Percentiles rank a stretch among this genome's conserved stretches.
These are phyloP conservation scores for Stratiomys singularior DNA, from an alignment of 2,888 invertebrate species.

Conservation along the genomic window DNA sequence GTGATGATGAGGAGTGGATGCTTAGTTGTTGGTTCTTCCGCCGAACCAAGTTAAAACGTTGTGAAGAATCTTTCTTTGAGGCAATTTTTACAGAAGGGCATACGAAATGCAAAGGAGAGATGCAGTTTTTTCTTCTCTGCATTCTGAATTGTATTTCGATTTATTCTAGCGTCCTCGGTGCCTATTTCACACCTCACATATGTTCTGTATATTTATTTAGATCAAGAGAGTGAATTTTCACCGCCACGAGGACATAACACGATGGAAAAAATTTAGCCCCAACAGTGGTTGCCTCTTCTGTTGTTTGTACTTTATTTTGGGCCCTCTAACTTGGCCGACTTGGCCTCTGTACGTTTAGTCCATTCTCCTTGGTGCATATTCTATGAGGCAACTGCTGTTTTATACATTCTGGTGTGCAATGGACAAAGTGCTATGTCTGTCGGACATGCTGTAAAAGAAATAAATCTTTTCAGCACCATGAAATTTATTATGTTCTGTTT, in stretches of 20 bases:
- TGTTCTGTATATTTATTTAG: no score
- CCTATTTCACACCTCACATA: no score
- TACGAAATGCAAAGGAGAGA: conserved; percentile 11
- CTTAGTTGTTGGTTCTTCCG: neutral
- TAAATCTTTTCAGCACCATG: conserved; percentile 46
- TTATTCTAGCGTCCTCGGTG: no score
- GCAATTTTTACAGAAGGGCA: neutral
- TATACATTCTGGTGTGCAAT: conserved; percentile 24
- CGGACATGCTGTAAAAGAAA: conserved; percentile 45
- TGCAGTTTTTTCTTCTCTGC: neutral
- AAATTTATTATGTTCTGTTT: conserved; percentile 43
- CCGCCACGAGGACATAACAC: neutral
- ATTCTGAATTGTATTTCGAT: neutral
- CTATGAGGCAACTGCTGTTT: conserved; percentile 16
- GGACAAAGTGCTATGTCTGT: conserved; percentile 44
- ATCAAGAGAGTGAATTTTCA: neutral
- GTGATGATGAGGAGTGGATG: no score
- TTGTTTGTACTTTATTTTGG: neutral
- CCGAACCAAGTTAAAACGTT: neutral
- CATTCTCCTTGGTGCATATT: neutral
- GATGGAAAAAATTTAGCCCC: conserved; percentile 7
- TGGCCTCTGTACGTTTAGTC: neutral
- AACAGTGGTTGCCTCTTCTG: neutral
- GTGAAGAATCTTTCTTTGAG: neutral
- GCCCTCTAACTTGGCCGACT: no score